Conservation (phyloP, 2,888 invertebrate species). For the Malthinus seriepunctatus region DNA sequence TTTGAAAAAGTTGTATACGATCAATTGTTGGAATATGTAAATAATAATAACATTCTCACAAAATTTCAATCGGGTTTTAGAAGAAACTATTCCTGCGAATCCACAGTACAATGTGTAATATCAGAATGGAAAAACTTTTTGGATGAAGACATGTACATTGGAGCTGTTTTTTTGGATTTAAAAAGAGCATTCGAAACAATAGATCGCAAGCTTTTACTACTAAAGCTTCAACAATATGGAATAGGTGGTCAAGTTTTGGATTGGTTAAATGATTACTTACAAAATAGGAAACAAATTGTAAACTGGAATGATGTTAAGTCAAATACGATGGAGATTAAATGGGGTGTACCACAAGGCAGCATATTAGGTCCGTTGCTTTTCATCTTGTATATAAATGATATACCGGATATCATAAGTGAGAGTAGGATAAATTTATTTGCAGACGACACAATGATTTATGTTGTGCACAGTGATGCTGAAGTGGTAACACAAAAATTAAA, state of each 20-base stretch:
- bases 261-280: neutral
- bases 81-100: neutral
- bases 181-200: conserved; percentile 6
- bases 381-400: too few relatives aligned
- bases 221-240: neutral
- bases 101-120: neutral
- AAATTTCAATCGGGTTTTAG: conserved; percentile 1
- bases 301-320: neutral
- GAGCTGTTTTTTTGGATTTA: neutral
- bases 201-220: neutral
- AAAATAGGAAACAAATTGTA: neutral
- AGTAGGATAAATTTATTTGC: too few relatives aligned
- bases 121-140: neutral
- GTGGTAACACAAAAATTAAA: too few relatives aligned
- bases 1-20: neutral
- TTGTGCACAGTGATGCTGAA: too few relatives aligned
- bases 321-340: neutral
- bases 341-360: too few relatives aligned
- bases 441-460: too few relatives aligned
- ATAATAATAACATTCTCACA: neutral
- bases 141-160: neutral
- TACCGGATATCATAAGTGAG: too few relatives aligned
- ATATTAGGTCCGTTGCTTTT: too few relatives aligned
- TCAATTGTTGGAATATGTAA: neutral
- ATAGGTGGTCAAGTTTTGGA: neutral